These are phyloP conservation scores for Craniophora ligustri DNA, from an alignment of 2,888 invertebrate species.

Conservation along the genomic window DNA sequence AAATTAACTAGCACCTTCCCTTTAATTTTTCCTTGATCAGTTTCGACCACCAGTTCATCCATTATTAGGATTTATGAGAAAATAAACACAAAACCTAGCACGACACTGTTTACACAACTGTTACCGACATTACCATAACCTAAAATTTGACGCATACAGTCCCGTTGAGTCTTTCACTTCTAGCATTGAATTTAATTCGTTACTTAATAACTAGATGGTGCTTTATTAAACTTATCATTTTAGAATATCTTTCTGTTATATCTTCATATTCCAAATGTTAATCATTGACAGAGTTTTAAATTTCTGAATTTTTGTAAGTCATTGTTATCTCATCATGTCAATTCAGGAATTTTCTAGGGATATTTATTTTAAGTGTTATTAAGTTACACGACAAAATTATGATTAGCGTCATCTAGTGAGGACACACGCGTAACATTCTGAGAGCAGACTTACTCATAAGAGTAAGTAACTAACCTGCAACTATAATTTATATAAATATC, in stretches of 20 bases:
- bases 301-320: too few species aligned
- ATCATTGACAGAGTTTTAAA: too few species aligned
- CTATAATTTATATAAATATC: too few species aligned
- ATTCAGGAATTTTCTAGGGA: too few species aligned
- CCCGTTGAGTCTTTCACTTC: slow-evolving; percentile 6
- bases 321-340: too few species aligned
- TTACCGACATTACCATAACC: slow-evolving; percentile 39
- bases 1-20: slow-evolving; percentile 75
- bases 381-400: too few species aligned
- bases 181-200: slow-evolving; percentile 10
- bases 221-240: not conserved
- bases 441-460: too few species aligned
- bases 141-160: slow-evolving; percentile 18
- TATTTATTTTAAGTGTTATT: too few species aligned
- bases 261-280: too few species aligned
- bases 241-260: not conserved
- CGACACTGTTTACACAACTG: slow-evolving; percentile 22
- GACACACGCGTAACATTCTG: not conserved
- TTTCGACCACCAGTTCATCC: slow-evolving; percentile 63
- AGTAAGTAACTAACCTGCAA: too few species aligned
- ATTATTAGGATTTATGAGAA: slow-evolving; percentile 7
- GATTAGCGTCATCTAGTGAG: not conserved
- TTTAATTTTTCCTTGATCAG: slow-evolving; percentile 82
- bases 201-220: slow-evolving; percentile 44
- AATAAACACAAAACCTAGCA: slow-evolving; percentile 19